Percentiles rank a stretch among this genome's conserved stretches.
These are phyloP conservation scores for Dicentrarchus labrax DNA, from an alignment of 2,113 vertebrate species.

Conservation along the genomic window DNA sequence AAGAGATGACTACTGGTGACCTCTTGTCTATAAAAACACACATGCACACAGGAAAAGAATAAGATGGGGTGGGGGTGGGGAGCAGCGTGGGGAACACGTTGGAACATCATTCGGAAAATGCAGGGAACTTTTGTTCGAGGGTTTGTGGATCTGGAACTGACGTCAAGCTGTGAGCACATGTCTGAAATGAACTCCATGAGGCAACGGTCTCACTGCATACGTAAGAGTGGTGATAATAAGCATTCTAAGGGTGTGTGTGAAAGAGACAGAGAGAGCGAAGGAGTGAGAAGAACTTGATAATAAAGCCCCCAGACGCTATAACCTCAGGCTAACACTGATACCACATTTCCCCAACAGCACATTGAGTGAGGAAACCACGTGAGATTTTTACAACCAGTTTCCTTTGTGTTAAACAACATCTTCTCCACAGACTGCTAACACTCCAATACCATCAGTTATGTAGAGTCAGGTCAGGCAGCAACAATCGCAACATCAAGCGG, in stretches of 20 bases:
- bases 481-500: neutral
- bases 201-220: conserved; percentile 80
- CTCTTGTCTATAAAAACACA: conserved; percentile 74
- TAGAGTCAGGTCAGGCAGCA: conserved; percentile 7
- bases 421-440: neutral
- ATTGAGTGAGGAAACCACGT: neutral
- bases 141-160: conserved; percentile 55
- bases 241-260: neutral
- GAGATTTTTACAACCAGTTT: conserved; percentile 36
- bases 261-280: neutral
- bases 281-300: neutral
- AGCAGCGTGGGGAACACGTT: conserved; percentile 40
- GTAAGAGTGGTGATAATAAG: conserved; percentile 16
- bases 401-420: conserved; percentile 11
- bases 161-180: conserved; percentile 19
- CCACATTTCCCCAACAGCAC: conserved; percentile 1
- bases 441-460: conserved; percentile 18
- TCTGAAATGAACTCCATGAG: conserved; percentile 71
- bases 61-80: conserved; percentile 46
- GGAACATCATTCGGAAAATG: conserved; percentile 81
- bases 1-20: conserved; percentile 76
- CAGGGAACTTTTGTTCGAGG: conserved; percentile 69
- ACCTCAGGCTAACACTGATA: conserved; percentile 10
- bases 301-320: conserved; percentile 3
- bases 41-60: conserved; percentile 65